These are phyloP conservation scores for Turdus rufiventris DNA, from an alignment of 2,113 vertebrate species.

Conservation along the genomic window DNA sequence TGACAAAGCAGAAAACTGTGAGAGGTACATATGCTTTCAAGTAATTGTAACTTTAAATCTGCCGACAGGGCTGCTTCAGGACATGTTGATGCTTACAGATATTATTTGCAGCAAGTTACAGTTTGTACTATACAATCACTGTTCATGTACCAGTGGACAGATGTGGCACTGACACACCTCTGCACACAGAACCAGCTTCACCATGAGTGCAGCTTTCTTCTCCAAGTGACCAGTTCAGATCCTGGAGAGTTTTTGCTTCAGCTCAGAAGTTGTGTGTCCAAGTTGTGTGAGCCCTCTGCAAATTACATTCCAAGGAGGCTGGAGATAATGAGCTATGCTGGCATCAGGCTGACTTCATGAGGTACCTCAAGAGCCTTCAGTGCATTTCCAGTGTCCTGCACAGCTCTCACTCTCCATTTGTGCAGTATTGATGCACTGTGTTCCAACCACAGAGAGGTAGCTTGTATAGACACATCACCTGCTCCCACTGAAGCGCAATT, in stretches of 20 bases:
- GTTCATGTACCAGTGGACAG: not conserved
- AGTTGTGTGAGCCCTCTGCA: not conserved
- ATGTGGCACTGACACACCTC: not conserved
- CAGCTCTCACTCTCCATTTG: not conserved
- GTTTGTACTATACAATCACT: not conserved
- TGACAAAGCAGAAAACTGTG: not conserved
- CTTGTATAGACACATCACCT: not conserved
- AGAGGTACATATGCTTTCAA: not conserved
- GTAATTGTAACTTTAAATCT: not conserved
- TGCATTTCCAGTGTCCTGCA: not conserved
- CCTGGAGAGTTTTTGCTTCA: not conserved
- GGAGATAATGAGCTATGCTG: not conserved
- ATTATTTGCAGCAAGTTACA: not conserved
- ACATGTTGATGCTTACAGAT: rapidly evolving
- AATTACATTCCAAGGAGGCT: not conserved
- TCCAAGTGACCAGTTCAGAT: not conserved
- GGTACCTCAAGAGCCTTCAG: not conserved
- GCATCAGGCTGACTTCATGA: not conserved
- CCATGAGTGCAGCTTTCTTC: rapidly evolving
- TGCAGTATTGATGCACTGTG: not conserved
- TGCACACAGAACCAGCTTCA: not conserved
- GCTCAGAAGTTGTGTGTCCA: not conserved
- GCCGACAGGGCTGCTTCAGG: not conserved
- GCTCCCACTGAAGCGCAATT: not conserved
- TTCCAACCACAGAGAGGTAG: not conserved